Base-by-base conservation (phyloP, 2,797 vertebrate species). In the Propithecus perrieri region DNA sequence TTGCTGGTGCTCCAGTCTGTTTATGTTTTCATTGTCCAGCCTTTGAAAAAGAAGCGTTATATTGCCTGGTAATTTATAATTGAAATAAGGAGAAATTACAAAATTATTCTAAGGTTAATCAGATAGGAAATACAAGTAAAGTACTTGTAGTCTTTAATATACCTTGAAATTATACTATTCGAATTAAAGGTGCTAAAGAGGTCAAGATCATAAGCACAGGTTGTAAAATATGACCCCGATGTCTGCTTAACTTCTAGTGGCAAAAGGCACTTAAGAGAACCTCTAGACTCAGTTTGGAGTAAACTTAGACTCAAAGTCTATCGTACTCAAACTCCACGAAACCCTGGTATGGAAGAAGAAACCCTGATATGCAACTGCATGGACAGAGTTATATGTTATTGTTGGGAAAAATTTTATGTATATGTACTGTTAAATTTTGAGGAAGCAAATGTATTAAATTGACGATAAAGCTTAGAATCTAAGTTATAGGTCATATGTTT, bases 381-480 rank as follows among this genome's bases (percentile, higher is more conserved):
- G 22, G 63, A 76, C 69, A 41, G 41, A 30, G 53, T 61, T 53
- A 43, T 7, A 8, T 50, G 41, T 22, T 92, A 2, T 84, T 84
- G 50, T 57, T 67, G 79, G 71, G 20, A 74, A 85, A 79, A 20
- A 0, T 35, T 91, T 78, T 63, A 12, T 72, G 33, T 85, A 59
- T 24, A 50, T 38, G 89, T 50, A 65, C 28, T 86, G 72, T 89
- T 94, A 92, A 86, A 71, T 92, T 85, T 92, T 7, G 7, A 38
- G 48, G 10, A 81, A 69, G 28, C 50, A 75, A 80, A 85, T 93
- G 43, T 13, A 61, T 93, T 91, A 91, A 67, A 94, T 81, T 94
- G 72, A 13, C 61, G 33, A 41, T 89, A 33, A 8, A 85, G 15
- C 35, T 83, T 74, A 90, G 57, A 90, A 38, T 78, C 55, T 95